Evolutionary conservation across 2,888 invertebrate genomes (phyloP).

Genomic region (Pyralis farinalis): DNA sequence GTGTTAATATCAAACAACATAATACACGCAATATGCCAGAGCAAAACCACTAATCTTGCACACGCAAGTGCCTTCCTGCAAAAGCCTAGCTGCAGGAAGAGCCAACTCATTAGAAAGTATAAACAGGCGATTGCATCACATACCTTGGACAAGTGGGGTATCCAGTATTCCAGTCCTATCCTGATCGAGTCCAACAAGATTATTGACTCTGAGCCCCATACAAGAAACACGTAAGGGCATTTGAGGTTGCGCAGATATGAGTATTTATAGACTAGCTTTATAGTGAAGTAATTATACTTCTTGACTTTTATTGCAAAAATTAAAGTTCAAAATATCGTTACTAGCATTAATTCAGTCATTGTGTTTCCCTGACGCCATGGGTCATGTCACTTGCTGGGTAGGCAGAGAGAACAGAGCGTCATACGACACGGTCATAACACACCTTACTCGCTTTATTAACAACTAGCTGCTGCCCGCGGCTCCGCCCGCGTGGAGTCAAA

Average conservation of each 20-base stretch:
- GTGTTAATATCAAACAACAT: neutral
- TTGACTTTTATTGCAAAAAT: too few relatives aligned
- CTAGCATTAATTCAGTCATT: too few relatives aligned
- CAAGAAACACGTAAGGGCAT: constrained; percentile 26
- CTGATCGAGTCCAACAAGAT: constrained; percentile 34
- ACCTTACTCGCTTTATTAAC: too few relatives aligned
- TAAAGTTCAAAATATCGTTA: too few relatives aligned
- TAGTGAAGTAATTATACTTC: neutral
- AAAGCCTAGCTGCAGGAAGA: constrained; percentile 43
- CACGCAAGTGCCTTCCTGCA: constrained; percentile 39
- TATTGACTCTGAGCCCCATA: constrained; percentile 26
- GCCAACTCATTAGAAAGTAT: constrained; percentile 53
- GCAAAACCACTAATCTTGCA: constrained; percentile 29
- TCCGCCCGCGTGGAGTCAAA: too few relatives aligned
- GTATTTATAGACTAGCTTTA: neutral
- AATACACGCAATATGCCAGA: constrained; percentile 4
- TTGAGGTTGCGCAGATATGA: constrained; percentile 13
- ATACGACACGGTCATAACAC: too few relatives aligned
- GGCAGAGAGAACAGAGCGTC: too few relatives aligned
- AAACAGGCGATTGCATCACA: constrained; percentile 45
- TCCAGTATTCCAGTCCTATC: constrained; percentile 25
- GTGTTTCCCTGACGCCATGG: too few relatives aligned
- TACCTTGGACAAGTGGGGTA: constrained; percentile 20
- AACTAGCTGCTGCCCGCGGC: too few relatives aligned
- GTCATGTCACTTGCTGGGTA: too few relatives aligned